Percentiles rank a stretch among this genome's conserved stretches.
Conservation (phyloP, 92 coral and sea anemone genomes). For the Porites evermanni region DNA sequence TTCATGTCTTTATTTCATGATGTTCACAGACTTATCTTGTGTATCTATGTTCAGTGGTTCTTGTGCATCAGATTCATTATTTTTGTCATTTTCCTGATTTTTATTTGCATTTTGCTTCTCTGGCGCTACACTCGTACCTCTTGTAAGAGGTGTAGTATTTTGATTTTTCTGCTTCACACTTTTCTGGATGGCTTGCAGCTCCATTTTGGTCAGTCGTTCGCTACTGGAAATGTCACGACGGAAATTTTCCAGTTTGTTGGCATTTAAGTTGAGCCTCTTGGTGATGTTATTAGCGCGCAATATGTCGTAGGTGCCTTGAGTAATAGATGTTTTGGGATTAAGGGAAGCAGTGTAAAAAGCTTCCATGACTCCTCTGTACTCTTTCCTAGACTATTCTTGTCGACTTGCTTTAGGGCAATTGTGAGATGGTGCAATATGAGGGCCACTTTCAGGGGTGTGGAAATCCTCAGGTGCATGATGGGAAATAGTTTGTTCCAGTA, state of each 20-base stretch:
- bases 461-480: no score
- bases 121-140: not conserved
- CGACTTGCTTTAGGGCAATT: not conserved
- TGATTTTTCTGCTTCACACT: slow-evolving; percentile 13
- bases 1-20: slow-evolving; percentile 27
- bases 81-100: not conserved
- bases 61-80: not conserved
- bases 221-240: slow-evolving; percentile 31
- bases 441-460: no score
- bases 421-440: no score
- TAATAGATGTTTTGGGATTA: not conserved
- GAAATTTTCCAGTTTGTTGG: slow-evolving; percentile 40
- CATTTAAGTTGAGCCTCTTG: slow-evolving; percentile 33
- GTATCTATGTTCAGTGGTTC: slow-evolving; percentile 11
- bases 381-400: slow-evolving; percentile 34
- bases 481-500: no score
- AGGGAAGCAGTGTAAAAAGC: slow-evolving; percentile 32
- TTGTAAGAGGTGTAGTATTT: slow-evolving; percentile 3
- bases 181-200: slow-evolving; percentile 22
- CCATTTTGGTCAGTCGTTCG: slow-evolving; percentile 38
- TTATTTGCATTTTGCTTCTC: slow-evolving; percentile 8
- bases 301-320: slow-evolving; percentile 29
- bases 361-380: slow-evolving; percentile 40
- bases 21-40: slow-evolving; percentile 6
- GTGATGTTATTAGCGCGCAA: slow-evolving; percentile 29